A percentile compares a stretch with the other conserved stretches of the same genome.
These are phyloP conservation scores for Eulemur macaco DNA, from an alignment of 2,113 vertebrate species.

Conservation along the genomic window DNA sequence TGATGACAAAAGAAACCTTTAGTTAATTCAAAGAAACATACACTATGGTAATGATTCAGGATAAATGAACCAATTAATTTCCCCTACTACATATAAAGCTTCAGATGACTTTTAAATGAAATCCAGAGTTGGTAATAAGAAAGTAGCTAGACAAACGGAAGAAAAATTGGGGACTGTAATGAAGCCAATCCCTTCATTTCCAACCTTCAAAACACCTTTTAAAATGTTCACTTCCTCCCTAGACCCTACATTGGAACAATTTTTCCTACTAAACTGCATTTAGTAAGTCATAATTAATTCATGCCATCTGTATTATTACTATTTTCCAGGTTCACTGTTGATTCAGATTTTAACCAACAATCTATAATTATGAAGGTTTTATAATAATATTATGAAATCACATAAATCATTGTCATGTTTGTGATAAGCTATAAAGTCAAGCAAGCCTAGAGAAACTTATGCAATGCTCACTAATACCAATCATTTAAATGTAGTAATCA, in stretches of 20 bases:
- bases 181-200: not conserved
- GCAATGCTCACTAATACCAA: constrained; percentile 51
- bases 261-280: constrained; percentile 41
- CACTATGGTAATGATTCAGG: not conserved
- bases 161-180: not conserved
- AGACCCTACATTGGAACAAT: not conserved
- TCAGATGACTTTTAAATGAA: constrained; percentile 36
- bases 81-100: not conserved
- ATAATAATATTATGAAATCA: constrained; percentile 58
- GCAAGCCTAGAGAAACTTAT: constrained; percentile 61
- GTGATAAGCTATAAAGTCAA: constrained; percentile 57
- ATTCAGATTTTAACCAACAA: constrained; percentile 58
- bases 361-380: constrained; percentile 69
- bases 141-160: not conserved
- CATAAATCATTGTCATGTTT: constrained; percentile 63
- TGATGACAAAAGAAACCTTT: not conserved
- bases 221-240: not conserved
- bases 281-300: constrained; percentile 54
- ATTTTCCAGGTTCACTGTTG: constrained; percentile 59
- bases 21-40: not conserved
- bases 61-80: constrained; percentile 37
- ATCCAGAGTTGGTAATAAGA: not conserved
- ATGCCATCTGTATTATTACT: constrained; percentile 65
- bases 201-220: constrained; percentile 43
- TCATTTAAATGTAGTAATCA: constrained; percentile 63